Percentiles rank a stretch among this genome's conserved stretches.
These are phyloP conservation scores for Cisticola juncidis DNA, from an alignment of 2,113 vertebrate genomes.

Conservation along the genomic window DNA sequence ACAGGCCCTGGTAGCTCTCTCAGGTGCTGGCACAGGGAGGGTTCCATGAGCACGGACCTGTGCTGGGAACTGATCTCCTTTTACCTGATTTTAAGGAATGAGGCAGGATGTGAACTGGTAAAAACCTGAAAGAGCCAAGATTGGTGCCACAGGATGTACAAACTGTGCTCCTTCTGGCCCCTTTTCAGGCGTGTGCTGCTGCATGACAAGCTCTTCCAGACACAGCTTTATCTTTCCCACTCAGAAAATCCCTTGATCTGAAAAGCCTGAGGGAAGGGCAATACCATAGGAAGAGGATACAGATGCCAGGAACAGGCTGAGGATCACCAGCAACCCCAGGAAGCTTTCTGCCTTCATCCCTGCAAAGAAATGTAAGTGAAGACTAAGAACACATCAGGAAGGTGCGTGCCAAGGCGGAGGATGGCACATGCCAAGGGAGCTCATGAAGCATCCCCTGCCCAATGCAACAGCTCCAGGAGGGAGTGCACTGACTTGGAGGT, in stretches of 20 bases:
- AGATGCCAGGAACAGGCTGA: neutral
- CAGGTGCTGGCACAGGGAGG: neutral
- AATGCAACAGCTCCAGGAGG: fast-evolving
- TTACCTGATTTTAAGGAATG: neutral
- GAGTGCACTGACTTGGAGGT: neutral
- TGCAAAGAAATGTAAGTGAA: neutral
- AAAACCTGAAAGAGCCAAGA: neutral
- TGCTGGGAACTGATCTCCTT: neutral
- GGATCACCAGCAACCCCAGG: neutral
- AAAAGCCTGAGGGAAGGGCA: neutral
- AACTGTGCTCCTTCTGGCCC: neutral
- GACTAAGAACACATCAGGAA: no score
- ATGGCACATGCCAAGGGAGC: fast-evolving
- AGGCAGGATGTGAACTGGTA: neutral
- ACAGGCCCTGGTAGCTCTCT: neutral
- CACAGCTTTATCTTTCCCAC: neutral
- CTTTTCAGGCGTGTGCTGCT: neutral
- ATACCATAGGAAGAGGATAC: neutral
- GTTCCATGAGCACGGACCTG: neutral
- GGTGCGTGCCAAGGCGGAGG: neutral
- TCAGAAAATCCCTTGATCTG: neutral
- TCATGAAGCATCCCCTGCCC: neutral
- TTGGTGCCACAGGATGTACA: neutral
- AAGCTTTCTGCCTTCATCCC: conserved; percentile 45
- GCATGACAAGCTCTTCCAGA: neutral